A percentile compares a stretch with the other conserved stretches of the same genome.
Conservation (phyloP, 2,888 invertebrate genomes). For the Andrena chrysosceles region DNA sequence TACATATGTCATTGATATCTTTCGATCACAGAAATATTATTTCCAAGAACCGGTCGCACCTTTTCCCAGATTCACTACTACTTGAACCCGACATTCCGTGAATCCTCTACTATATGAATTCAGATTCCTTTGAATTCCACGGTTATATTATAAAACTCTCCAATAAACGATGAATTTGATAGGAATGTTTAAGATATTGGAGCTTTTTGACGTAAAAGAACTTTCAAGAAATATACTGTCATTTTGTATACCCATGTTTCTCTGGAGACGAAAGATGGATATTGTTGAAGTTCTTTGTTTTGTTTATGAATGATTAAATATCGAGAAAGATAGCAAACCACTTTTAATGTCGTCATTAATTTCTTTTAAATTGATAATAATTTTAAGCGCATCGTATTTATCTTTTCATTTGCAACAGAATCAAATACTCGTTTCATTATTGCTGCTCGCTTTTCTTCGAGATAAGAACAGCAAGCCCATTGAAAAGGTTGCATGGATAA, state of each 20-base stretch:
- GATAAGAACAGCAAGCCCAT: background rate
- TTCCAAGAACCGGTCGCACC: slow-evolving; percentile 14
- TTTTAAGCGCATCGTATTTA: background rate
- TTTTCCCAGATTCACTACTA: slow-evolving; percentile 12
- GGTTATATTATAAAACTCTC: too few relatives aligned
- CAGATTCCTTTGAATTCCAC: too few relatives aligned
- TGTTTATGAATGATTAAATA: too few relatives aligned
- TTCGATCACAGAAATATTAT: slow-evolving; percentile 61
- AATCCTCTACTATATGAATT: too few relatives aligned
- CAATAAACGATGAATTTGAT: too few relatives aligned
- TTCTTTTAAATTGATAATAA: background rate
- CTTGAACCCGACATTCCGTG: too few relatives aligned
- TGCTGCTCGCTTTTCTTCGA: background rate
- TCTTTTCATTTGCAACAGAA: background rate
- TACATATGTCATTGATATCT: slow-evolving; percentile 54
- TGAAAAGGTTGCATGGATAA: slow-evolving; percentile 2
- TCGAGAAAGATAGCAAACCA: background rate
- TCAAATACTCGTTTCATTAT: background rate
- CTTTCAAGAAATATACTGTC: too few relatives aligned
- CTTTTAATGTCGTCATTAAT: background rate
- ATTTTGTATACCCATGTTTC: too few relatives aligned
- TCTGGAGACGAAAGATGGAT: too few relatives aligned
- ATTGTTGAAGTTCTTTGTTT: too few relatives aligned
- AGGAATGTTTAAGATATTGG: too few relatives aligned
- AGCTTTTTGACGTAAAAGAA: too few relatives aligned